phyloP scores from a whole-genome alignment of 2,113 vertebrate species.

The Hyaena hyaena region DNA sequence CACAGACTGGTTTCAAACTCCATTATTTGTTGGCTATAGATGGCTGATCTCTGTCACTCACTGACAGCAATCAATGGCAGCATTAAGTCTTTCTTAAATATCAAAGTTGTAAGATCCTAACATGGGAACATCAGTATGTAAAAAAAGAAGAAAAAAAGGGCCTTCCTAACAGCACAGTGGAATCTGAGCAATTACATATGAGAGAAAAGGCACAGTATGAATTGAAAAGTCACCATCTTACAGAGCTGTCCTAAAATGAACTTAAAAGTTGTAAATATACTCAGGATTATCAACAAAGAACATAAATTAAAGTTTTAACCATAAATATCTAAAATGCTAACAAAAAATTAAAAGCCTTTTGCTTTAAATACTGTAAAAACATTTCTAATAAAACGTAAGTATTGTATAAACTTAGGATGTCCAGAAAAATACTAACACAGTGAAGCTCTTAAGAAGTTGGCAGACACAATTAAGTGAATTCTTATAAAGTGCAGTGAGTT shows the following conservation, averaged over 20 bases:
- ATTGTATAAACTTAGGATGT: not conserved
- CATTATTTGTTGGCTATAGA: not conserved
- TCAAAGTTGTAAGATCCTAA: slow-evolving; percentile 11
- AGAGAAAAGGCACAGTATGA: not conserved
- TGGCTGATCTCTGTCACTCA: not conserved
- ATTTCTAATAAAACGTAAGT: not conserved
- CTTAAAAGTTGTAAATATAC: not conserved
- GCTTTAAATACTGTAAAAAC: not conserved
- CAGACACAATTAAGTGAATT: not conserved
- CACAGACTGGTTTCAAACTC: not conserved
- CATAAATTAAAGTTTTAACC: not conserved
- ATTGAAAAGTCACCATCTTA: not conserved
- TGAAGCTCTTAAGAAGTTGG: not conserved
- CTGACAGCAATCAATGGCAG: not conserved
- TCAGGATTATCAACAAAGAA: not conserved
- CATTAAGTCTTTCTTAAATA: not conserved
- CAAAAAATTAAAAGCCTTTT: not conserved
- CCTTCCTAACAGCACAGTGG: not conserved
- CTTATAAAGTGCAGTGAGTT: not conserved
- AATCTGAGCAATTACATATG: not conserved
- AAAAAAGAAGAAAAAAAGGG: not conserved
- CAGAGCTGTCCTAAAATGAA: not conserved
- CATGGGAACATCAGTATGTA: not conserved
- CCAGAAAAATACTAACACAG: not conserved
- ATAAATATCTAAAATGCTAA: not conserved